Base-by-base conservation (phyloP, 1,140 invertebrate species). In the Ceratoteleas bidentatus region DNA sequence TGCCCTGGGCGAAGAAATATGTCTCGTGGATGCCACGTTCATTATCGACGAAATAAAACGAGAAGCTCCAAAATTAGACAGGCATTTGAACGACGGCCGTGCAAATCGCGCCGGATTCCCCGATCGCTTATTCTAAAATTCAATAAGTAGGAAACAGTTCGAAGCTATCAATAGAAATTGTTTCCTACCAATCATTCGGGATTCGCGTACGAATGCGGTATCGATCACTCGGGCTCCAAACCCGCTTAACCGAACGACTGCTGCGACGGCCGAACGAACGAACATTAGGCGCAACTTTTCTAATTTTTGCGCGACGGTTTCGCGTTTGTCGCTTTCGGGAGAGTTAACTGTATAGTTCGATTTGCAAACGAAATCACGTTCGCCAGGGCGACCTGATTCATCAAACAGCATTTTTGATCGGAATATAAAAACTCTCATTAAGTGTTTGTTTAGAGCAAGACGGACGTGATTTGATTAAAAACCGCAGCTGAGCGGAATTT, bases 121-220 rank as follows among this genome's bases (percentile, higher is more conserved):
- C 58, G 70, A 78, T 78, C 45, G 47, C 32, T 72, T 79, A 47
- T 66, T 79, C 52, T 72, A 72, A 62, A 73, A 68, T 79, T 68
- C 68, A 73, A 73, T 79, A 73, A 73, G 69, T 79, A 73, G 49
- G 47, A 58, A 68, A 68, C 36, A 52, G 56, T 68, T 16, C 15
- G 11, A 36, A 47, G 40, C 62, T 68, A 79, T 79, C 76, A 73
- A 16, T 61, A 56, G 62, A 68, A 79, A 79, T 79, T 79, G 76
- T 79, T 79, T 79, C 56, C 76, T 56, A 79, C 68, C 68, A 61
- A 79, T 79, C 76, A 79, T 73, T 54, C 66, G 49, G 61, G 66
- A 79, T 79, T 72, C 61, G n/a, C 13, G 8, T 53, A 8, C 61
- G 40, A 79, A 72, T 53, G 60, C 66, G 61, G 53, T 79, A 79